phyloP scores from a whole-genome alignment of 2,797 vertebrate species.

The Hydrocynus forskahlii region DNA sequence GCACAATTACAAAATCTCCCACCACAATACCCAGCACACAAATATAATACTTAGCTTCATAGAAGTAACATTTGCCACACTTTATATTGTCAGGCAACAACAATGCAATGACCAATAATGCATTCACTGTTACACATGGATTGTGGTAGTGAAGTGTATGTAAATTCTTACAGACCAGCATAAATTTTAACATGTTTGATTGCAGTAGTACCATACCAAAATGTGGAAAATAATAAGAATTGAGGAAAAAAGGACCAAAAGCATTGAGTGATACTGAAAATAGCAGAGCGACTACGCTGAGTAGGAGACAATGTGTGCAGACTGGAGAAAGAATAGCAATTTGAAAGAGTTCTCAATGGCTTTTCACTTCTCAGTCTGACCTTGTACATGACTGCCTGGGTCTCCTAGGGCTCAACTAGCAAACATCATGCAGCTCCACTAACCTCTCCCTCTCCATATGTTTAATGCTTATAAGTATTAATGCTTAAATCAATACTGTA shows the following conservation, averaged over 20 bases:
- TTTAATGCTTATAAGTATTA: conserved; percentile 65
- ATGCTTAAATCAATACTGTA: conserved; percentile 69
- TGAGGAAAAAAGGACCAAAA: background rate
- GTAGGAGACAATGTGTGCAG: conserved; percentile 37
- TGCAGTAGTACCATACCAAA: no score
- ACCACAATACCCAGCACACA: no score
- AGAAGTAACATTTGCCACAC: no score
- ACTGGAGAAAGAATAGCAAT: conserved; percentile 62
- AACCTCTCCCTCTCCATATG: conserved; percentile 47
- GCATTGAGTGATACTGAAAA: background rate
- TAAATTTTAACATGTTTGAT: no score
- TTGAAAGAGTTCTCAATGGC: conserved; percentile 60
- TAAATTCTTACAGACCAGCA: no score
- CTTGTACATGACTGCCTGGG: background rate
- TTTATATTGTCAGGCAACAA: no score
- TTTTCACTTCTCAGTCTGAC: conserved; percentile 41
- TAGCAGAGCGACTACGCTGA: background rate
- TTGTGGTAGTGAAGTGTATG: no score
- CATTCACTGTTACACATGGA: no score
- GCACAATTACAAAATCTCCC: no score
- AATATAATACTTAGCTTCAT: no score
- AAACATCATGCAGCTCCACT: background rate
- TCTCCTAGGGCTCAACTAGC: background rate
- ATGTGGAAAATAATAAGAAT: background rate
- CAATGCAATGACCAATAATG: no score